A percentile compares a stretch with the other conserved stretches of the same genome.
These are phyloP conservation scores for Helarctos malayanus DNA, from an alignment of 2,797 vertebrate genomes.

Conservation along the genomic window DNA sequence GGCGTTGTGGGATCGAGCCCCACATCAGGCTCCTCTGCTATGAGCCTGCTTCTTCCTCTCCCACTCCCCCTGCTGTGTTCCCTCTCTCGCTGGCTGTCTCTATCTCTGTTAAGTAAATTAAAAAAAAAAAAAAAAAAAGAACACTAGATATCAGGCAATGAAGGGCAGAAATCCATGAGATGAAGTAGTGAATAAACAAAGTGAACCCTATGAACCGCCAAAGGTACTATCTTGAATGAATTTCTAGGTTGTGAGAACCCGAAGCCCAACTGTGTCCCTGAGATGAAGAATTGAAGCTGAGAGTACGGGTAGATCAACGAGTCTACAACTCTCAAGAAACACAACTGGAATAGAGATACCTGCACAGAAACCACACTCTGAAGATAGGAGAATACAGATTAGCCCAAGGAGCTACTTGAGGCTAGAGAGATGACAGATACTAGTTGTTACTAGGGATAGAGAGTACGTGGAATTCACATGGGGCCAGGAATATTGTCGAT, in stretches of 20 bases:
- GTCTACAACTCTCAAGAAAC: background rate
- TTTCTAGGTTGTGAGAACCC: background rate
- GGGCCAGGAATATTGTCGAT: background rate
- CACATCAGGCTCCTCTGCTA: too few species aligned
- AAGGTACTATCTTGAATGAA: background rate
- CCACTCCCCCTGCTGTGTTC: too few species aligned
- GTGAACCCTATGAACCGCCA: background rate
- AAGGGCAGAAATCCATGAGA: background rate
- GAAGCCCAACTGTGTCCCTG: background rate
- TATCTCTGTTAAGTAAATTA: too few species aligned
- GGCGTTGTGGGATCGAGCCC: too few species aligned
- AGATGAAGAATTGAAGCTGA: background rate
- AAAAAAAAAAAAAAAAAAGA: background rate
- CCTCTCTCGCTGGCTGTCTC: too few species aligned
- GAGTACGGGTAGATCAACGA: rapidly evolving
- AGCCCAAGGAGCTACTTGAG: background rate
- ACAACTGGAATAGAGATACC: rapidly evolving
- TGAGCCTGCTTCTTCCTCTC: too few species aligned
- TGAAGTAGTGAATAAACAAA: background rate
- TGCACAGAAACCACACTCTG: background rate
- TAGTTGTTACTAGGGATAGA: background rate
- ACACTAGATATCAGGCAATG: rapidly evolving
- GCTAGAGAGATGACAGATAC: background rate
- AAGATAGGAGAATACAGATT: too few species aligned
- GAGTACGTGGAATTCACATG: background rate